Evolutionary conservation across 1,140 invertebrate species (phyloP).

Genomic region (Aphelenchoides besseyi): DNA sequence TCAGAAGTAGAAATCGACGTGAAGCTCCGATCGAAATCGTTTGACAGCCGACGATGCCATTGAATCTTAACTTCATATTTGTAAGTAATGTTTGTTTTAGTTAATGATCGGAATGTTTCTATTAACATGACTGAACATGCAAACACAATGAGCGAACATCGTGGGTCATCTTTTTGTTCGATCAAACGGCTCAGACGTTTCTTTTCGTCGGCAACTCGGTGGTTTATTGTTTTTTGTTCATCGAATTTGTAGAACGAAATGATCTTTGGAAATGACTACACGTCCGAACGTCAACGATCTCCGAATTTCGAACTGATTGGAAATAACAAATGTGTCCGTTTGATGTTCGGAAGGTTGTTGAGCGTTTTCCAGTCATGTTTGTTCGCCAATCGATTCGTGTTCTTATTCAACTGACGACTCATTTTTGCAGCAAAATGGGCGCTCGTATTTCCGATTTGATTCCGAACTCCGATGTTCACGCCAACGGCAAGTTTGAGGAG

Average conservation of each 20-base stretch:
- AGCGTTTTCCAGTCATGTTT: not conserved
- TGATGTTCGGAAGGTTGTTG: not conserved
- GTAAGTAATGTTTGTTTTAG: too few species aligned
- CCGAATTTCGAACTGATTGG: not conserved
- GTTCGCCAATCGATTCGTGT: not conserved
- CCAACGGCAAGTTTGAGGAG: not conserved
- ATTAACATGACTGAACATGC: too few species aligned
- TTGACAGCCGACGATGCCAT: too few species aligned
- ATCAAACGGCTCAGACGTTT: too few species aligned
- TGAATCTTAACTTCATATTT: too few species aligned
- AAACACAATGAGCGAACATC: too few species aligned
- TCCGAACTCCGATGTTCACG: not conserved
- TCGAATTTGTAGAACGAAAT: constrained; percentile 15
- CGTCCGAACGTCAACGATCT: not conserved
- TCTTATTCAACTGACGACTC: not conserved
- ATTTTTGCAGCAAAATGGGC: not conserved
- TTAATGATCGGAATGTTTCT: too few species aligned
- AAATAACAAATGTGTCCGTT: not conserved
- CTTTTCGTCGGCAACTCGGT: too few species aligned
- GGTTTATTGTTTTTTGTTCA: too few species aligned
- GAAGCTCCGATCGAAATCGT: too few species aligned
- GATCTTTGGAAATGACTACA: not conserved
- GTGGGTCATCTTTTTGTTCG: too few species aligned
- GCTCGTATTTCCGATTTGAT: not conserved
- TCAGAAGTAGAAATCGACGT: too few species aligned